phyloP scores from a whole-genome alignment of 1,140 invertebrate species.

The Parasteatoda tepidariorum region DNA sequence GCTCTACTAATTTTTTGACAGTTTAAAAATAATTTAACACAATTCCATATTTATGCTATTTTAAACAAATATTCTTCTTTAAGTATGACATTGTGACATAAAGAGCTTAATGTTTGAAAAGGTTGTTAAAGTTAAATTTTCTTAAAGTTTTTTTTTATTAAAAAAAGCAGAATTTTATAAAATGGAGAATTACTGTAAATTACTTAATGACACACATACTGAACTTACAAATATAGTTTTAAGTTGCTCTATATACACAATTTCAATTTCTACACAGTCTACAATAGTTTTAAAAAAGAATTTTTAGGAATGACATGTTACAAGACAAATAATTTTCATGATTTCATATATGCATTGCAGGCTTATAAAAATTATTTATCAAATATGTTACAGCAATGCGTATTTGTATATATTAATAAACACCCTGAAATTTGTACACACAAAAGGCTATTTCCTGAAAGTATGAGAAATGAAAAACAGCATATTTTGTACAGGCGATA shows the following conservation, averaged over 20 bases:
- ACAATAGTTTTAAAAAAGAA: not conserved
- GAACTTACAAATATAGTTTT: not conserved
- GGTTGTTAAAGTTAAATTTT: too few relatives aligned
- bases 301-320: constrained; percentile 26
- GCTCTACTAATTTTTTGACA: too few relatives aligned
- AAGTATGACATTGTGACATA: too few relatives aligned
- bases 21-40: too few relatives aligned
- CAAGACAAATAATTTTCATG: constrained; percentile 23
- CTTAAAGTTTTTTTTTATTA: too few relatives aligned
- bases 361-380: constrained; percentile 53
- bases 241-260: not conserved
- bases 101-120: too few relatives aligned
- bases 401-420: constrained; percentile 35
- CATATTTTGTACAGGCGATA: not conserved
- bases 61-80: too few relatives aligned
- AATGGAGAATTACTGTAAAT: not conserved
- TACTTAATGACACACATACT: not conserved
- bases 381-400: constrained; percentile 59
- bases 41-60: too few relatives aligned
- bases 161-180: not conserved
- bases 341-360: constrained; percentile 11
- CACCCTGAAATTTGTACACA: constrained; percentile 54
- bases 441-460: constrained; percentile 45
- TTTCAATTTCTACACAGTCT: not conserved
- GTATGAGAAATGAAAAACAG: not conserved